Base-by-base conservation (phyloP, 2,888 invertebrate genomes). In the Pemphredon lugubris region DNA sequence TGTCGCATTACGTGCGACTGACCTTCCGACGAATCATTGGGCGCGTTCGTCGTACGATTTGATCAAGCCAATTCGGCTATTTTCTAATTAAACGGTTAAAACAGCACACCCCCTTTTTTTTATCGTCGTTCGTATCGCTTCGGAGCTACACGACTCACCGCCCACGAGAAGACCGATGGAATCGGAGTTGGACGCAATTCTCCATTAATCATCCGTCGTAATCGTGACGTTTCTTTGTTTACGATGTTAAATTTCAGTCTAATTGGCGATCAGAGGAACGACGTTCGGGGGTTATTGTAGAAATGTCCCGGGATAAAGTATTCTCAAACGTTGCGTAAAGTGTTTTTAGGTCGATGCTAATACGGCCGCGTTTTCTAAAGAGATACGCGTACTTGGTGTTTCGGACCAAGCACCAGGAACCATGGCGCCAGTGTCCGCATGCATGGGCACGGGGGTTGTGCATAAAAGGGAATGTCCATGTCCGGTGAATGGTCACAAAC, bases 21-120 rank as follows among this genome's bases (percentile, higher is more conserved):
- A 51, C 44, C 47, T 68, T 69, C 64, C 58, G 47, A 39, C 76
- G 73, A 76, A 77, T 75, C 76, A 73, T 68, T 55, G 73, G 73
- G 77, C 40, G 76, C 54, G 70, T 51, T 68, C 59, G 26, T 32
- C 4, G 11, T 7, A n/a, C 13, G 13, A 34, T 70, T 57, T 45
- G 39, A 64, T 73, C 64, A 20, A 58, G 60, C 26, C 59, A 47
- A 71, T 71, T 64, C 18, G 30, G 30, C 45, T 51, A 55, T 51
- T 71, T 59, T 42, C 26, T 64, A 59, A 59, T 66, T 59, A 69
- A 65, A 20, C 65, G 39, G 7, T 64, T 40, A 20, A 11, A 42
- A 26, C 51, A 14, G 16, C n/a, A n/a, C n/a, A n/a, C 14, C 23
- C 30, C 57, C 34, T 39, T 51, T 2, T 14, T 39, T 14, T 53